Base-by-base conservation (phyloP, 2,888 invertebrate species). In the Dromius quadrimaculatus region DNA sequence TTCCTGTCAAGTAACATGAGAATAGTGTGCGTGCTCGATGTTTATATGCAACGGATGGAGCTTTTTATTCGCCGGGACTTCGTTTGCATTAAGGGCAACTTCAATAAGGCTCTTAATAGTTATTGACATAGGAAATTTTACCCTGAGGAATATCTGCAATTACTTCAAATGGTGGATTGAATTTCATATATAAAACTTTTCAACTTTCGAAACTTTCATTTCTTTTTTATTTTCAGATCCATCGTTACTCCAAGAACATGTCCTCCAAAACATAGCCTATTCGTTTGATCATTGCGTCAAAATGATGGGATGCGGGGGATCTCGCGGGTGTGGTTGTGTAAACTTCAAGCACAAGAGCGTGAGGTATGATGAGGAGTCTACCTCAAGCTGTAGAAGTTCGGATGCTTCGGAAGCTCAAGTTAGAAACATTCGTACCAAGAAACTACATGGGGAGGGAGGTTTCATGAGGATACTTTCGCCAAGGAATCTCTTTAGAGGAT, bases 401-500 rank as follows among this genome's bases (percentile, higher is more conserved):
- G 72, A 73, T 9, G 73, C 74, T 23, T 76, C 76, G 45, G 76
- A 75, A 36, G 74, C 75, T 13, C 74, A 73, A 45, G 73, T 74
- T 20, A 54, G 72, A 64, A 71, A 59, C n/a, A 43, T 71, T 17
- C 28, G 59, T 8, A 19, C 32, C 81, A 83, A 71, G n/a, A 78
- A 77, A 73, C 75, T 74, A 15, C 75, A 74, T 62, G 72, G 76
- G 36, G 79, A 78, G 28, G 84, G 85, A 22, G 77, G 80, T n/a
- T 84, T 85, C 11, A 83, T 87, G 76, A 85, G 85, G 72, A 84
- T 86, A 32, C 78, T 89, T 76, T 86, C 88, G 76, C 88, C 89
- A 0, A 82, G 85, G 80, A 85, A 82, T 74, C 87, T 91, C 77
- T 85, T 90, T 74, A 87, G 86, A 76, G 89, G 89, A 77, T 90